Percentiles rank a stretch among this genome's conserved stretches.
phyloP scores from a whole-genome alignment of 2,888 invertebrate species.

The Caenorhabditis zanzibari region DNA sequence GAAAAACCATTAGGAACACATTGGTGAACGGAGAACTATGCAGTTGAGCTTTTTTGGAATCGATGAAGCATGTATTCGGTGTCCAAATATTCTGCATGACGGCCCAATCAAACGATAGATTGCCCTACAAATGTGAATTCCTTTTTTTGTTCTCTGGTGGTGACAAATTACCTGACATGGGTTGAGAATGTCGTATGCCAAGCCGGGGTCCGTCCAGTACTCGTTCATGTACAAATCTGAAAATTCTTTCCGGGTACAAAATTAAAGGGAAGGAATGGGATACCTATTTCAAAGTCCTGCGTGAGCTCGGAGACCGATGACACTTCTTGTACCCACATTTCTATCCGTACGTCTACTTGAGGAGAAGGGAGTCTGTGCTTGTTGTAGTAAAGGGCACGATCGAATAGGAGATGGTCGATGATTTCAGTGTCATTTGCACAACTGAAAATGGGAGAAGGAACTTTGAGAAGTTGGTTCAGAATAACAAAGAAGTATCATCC shows the following conservation, averaged over 20 bases:
- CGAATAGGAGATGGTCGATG: conserved; percentile 81
- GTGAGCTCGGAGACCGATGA: conserved; percentile 83
- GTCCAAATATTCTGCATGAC: conserved; percentile 82
- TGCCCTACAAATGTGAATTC: conserved; percentile 66
- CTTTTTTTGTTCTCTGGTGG: neutral
- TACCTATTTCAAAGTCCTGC: conserved; percentile 83
- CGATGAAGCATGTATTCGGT: conserved; percentile 83
- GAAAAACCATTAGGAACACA: conserved; percentile 83
- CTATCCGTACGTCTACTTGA: conserved; percentile 81
- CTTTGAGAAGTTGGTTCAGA: neutral
- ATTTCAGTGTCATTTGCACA: conserved; percentile 83
- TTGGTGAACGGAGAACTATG: conserved; percentile 83
- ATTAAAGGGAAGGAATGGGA: neutral
- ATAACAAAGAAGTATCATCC: too few relatives aligned
- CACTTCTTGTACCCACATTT: conserved; percentile 83
- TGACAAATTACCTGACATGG: conserved; percentile 79
- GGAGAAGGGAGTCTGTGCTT: conserved; percentile 79
- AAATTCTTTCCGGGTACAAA: conserved; percentile 28
- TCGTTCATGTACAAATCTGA: conserved; percentile 83
- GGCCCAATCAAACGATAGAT: conserved; percentile 82
- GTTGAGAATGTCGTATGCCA: conserved; percentile 81
- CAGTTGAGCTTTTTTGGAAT: conserved; percentile 82
- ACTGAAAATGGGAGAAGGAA: conserved; percentile 19
- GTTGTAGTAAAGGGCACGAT: conserved; percentile 79
- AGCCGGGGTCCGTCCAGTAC: conserved; percentile 83